phyloP scores from a whole-genome alignment of 2,797 vertebrate genomes.

The Urophycis tenuis region DNA sequence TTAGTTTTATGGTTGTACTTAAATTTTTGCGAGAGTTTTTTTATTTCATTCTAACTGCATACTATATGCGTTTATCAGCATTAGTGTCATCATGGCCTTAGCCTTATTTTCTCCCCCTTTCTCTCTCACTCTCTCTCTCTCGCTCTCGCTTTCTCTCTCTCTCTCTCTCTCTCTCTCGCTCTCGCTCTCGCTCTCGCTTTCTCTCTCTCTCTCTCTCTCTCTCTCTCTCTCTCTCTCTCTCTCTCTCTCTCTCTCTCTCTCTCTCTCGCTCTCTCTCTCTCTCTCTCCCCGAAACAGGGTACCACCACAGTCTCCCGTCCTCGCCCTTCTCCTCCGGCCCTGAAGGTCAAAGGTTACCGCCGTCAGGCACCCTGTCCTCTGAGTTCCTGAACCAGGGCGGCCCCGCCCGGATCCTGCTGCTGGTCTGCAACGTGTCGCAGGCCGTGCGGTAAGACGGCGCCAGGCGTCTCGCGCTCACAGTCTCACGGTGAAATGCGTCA shows the following conservation, averaged over 20 bases:
- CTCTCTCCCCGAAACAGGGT: constrained; percentile 69
- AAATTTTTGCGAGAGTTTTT: too few relatives aligned
- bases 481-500: too few relatives aligned
- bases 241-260: background rate
- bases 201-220: background rate
- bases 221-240: background rate
- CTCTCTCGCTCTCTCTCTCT: background rate
- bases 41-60: background rate
- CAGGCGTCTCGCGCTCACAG: too few relatives aligned
- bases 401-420: constrained; percentile 73
- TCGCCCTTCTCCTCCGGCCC: constrained; percentile 68
- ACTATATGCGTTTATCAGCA: background rate
- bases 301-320: constrained; percentile 78
- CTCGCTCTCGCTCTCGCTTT: background rate
- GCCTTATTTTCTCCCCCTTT: background rate
- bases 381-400: constrained; percentile 73
- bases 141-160: background rate
- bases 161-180: background rate
- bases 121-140: background rate
- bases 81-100: background rate
- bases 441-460: constrained; percentile 83
- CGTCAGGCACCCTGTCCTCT: constrained; percentile 69
- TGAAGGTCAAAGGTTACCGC: constrained; percentile 64
- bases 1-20: too few relatives aligned
- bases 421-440: constrained; percentile 83